Conservation (phyloP, 2,113 vertebrate genomes). For the Phalacrocorax carbo region DNA sequence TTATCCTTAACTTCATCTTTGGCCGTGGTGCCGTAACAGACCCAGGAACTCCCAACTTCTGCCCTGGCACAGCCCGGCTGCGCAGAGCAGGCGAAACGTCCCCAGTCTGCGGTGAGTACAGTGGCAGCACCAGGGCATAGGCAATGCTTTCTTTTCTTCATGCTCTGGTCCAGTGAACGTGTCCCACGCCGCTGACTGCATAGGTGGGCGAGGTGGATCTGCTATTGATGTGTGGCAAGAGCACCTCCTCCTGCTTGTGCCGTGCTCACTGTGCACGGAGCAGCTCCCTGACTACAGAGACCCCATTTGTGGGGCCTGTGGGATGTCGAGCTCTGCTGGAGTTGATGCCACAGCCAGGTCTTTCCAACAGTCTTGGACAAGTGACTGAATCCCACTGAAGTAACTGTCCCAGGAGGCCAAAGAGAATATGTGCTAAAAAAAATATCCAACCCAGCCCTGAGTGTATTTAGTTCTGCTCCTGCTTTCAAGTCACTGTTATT, state of each 20-base stretch:
- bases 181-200: too few species aligned
- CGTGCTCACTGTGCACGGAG: rapidly evolving
- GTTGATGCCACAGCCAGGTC: neutral
- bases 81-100: rapidly evolving
- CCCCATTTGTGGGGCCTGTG: neutral
- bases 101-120: rapidly evolving
- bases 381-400: neutral
- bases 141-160: rapidly evolving
- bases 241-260: rapidly evolving
- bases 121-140: rapidly evolving
- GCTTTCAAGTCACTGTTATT: neutral
- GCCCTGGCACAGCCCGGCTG: neutral
- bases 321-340: neutral
- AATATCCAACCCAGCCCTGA: neutral
- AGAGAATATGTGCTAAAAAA: neutral
- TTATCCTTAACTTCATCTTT: neutral
- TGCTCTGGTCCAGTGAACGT: neutral
- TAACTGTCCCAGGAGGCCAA: neutral
- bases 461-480: neutral
- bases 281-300: neutral
- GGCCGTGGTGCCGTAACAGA: neutral
- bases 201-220: neutral
- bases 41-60: neutral
- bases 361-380: neutral
- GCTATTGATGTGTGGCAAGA: too few species aligned